phyloP scores from a whole-genome alignment of 1,140 invertebrate genomes.

The Drosophila prosaltans region DNA sequence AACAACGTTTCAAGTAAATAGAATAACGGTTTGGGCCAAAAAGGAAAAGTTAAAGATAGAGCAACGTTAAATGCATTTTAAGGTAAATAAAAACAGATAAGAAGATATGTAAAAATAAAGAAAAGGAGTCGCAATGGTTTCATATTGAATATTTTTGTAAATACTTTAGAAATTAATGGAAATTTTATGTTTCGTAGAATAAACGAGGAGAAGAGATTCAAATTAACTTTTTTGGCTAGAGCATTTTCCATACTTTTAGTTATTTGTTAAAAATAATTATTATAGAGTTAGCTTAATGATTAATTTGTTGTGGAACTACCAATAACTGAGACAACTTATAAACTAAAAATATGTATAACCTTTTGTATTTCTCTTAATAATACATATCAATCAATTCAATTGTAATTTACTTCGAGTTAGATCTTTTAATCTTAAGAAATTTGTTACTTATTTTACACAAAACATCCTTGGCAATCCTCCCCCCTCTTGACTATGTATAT shows the following conservation, averaged over 20 bases:
- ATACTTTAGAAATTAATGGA: neutral
- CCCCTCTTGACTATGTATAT: neutral
- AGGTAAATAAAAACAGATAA: slow-evolving; percentile 14
- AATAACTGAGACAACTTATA: too few relatives aligned
- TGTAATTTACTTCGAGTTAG: neutral
- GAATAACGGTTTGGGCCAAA: slow-evolving; percentile 46
- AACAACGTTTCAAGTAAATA: slow-evolving; percentile 45
- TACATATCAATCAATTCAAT: neutral
- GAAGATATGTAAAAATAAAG: neutral
- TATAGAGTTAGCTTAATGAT: too few relatives aligned
- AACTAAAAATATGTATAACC: too few relatives aligned
- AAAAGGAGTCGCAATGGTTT: too few relatives aligned
- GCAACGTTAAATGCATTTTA: neutral
- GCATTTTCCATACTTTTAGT: too few relatives aligned
- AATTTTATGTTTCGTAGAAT: too few relatives aligned
- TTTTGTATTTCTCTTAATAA: too few relatives aligned
- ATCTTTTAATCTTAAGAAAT: neutral
- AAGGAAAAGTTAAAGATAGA: neutral
- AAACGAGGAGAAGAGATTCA: too few relatives aligned
- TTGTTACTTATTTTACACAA: neutral
- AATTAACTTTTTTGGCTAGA: too few relatives aligned
- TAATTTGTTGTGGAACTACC: too few relatives aligned
- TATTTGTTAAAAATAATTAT: too few relatives aligned
- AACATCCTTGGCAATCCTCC: neutral
- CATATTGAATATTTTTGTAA: too few relatives aligned